Evolutionary conservation across 2,113 vertebrate species (phyloP).

Genomic region (Buteo buteo): DNA sequence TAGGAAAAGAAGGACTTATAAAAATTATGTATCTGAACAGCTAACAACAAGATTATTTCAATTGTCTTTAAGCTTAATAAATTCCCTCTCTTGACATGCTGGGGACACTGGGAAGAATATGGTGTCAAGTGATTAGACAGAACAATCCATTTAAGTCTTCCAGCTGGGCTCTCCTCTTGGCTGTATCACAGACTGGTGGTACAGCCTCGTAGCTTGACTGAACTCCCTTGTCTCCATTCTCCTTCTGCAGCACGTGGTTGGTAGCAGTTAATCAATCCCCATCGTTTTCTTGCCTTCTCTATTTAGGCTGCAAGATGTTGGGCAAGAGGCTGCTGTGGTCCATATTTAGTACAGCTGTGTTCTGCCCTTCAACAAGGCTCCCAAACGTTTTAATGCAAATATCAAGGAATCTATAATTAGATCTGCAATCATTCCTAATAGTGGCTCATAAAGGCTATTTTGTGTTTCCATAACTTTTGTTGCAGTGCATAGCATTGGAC

Average conservation of each 20-base stretch:
- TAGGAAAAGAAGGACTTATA: neutral
- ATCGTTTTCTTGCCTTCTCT: neutral
- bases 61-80: neutral
- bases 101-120: neutral
- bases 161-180: neutral
- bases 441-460: neutral
- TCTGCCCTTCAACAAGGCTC: neutral
- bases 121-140: neutral
- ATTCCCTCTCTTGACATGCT: neutral
- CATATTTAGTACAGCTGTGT: neutral
- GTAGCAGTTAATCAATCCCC: neutral
- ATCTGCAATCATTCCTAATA: neutral
- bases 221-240: neutral
- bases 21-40: neutral
- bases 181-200: fast-evolving
- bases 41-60: neutral
- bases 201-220: neutral
- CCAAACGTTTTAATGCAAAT: neutral
- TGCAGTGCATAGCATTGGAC: neutral
- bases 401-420: neutral
- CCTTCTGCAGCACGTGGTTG: neutral
- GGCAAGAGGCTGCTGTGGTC: neutral
- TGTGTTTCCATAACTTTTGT: neutral
- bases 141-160: neutral
- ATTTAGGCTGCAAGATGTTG: neutral